Percentiles rank a stretch among this genome's conserved stretches.
phyloP scores from a whole-genome alignment of 2,797 vertebrate genomes.

The Remorina albescens region DNA sequence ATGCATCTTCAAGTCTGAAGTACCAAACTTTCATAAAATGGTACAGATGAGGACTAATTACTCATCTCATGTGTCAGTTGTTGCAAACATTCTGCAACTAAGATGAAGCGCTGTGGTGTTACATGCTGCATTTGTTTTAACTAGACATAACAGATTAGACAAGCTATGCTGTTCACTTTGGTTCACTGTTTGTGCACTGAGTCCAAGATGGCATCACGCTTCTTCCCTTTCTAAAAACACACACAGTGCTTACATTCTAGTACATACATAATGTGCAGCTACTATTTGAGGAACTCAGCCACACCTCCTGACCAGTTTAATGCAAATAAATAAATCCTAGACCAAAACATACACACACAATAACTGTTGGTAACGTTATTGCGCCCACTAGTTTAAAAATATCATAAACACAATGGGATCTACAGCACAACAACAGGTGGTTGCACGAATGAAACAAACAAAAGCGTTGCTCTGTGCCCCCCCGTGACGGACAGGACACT shows the following conservation, averaged over 20 bases:
- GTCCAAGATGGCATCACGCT: slow-evolving; percentile 45
- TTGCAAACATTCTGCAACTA: slow-evolving; percentile 12
- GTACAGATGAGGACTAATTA: slow-evolving; percentile 10
- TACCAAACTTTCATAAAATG: background rate
- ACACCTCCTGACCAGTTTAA: slow-evolving; percentile 44
- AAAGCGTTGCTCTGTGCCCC: too few species aligned
- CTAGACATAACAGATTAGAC: slow-evolving; percentile 13
- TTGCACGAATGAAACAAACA: too few species aligned
- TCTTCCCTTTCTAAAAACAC: background rate
- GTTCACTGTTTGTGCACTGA: slow-evolving; percentile 30
- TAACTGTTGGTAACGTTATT: too few species aligned
- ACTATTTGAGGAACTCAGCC: slow-evolving; percentile 58
- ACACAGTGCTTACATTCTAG: slow-evolving; percentile 71
- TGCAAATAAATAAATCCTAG: too few species aligned
- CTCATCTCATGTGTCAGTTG: background rate
- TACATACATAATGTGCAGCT: slow-evolving; percentile 60
- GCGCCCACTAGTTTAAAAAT: too few species aligned
- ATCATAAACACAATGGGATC: too few species aligned
- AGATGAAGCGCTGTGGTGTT: background rate
- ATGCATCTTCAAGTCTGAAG: background rate
- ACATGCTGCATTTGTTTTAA: slow-evolving; percentile 11
- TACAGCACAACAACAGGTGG: too few species aligned
- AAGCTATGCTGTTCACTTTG: slow-evolving; percentile 21
- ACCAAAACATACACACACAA: too few species aligned
- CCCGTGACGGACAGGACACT: too few species aligned